phyloP scores from a whole-genome alignment of 2,113 vertebrate genomes.

The Rhombomys opimus region DNA sequence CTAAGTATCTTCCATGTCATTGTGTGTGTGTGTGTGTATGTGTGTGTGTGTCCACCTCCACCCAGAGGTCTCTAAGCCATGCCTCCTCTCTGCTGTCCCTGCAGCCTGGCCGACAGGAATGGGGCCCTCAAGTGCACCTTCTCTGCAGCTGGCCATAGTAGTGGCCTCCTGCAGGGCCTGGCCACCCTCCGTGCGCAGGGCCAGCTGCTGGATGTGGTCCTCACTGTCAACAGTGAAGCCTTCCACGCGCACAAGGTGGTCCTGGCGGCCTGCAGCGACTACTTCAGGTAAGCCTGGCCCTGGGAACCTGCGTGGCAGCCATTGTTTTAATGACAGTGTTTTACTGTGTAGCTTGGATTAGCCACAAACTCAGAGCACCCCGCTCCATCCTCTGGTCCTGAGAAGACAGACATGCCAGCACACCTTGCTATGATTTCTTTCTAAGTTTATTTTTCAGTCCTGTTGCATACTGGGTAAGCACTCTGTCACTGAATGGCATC shows the following conservation, averaged over 20 bases:
- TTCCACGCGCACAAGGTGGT: slow-evolving; percentile 98
- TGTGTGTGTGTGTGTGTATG: too few species aligned
- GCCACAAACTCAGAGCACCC: too few species aligned
- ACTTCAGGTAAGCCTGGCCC: slow-evolving; percentile 93
- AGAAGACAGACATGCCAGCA: not conserved
- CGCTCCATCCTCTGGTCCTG: not conserved
- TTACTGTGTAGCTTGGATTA: not conserved
- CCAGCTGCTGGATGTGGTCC: slow-evolving; percentile 96
- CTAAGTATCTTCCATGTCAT: not conserved
- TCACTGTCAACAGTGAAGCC: slow-evolving; percentile 94
- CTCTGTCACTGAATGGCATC: not conserved
- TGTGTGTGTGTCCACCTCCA: not conserved
- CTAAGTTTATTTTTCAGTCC: not conserved
- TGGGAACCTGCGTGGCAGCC: not conserved
- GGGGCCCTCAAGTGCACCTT: slow-evolving; percentile 95
- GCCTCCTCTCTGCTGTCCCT: slow-evolving; percentile 73
- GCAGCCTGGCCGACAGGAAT: slow-evolving; percentile 95
- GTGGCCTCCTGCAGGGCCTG: slow-evolving; percentile 95
- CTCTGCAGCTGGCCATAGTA: slow-evolving; percentile 95
- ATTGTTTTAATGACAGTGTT: not conserved
- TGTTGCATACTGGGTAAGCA: not conserved
- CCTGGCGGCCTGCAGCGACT: slow-evolving; percentile 98
- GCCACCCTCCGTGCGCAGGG: slow-evolving; percentile 94
- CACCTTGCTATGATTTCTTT: not conserved
- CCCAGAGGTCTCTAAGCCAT: not conserved